Base-by-base conservation (phyloP, 2,888 invertebrate species). In the Drosophila paramelanica region DNA sequence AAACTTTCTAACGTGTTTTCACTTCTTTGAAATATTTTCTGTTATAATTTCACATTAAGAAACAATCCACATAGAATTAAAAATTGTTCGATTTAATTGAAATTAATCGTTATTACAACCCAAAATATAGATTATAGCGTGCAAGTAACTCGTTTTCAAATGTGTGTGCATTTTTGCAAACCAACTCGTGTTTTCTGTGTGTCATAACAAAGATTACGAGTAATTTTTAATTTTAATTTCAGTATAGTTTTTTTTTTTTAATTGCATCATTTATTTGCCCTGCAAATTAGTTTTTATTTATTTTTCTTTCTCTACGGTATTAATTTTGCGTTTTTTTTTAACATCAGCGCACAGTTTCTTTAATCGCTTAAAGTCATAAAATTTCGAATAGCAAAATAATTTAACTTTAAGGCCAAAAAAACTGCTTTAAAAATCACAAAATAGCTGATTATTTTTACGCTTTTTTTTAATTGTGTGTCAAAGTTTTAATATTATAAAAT, bases 401-500 rank as follows among this genome's bases (percentile, higher is more conserved):
- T 62, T 36, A 41, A 10, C 20, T 52, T 61, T 49, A 59, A 69
- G 25, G 64, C 60, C 47, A 61, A 76, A 79, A 64, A 74, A 76
- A 74, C 53, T 38, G 64, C 69, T 10, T 10, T 13, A 7, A 42
- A 25, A 41, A 27, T 23, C 11, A 23, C 14, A 38, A 20, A 14
- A 8, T 36, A 23, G 64, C 82, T 81, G 83, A 79, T 80, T 62
- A 57, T 41, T 47, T 6, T 50, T 64, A 41, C 25, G 31, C 64
- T 75, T 57, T 72, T 33, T 49, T 38, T 50, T 27, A 70, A 59
- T 66, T 71, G 77, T 81, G 90, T 91, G 90, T 91, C 90, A 91
- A 91, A 89, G 90, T 91, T 91, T 91, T 91, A 91, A 91, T 91
- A 91, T 91, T 90, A 91, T 91, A 91, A 90, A 88, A 91, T 91